Evolutionary conservation across 2,888 invertebrate species (phyloP).

Genomic region (Oithona nana): DNA sequence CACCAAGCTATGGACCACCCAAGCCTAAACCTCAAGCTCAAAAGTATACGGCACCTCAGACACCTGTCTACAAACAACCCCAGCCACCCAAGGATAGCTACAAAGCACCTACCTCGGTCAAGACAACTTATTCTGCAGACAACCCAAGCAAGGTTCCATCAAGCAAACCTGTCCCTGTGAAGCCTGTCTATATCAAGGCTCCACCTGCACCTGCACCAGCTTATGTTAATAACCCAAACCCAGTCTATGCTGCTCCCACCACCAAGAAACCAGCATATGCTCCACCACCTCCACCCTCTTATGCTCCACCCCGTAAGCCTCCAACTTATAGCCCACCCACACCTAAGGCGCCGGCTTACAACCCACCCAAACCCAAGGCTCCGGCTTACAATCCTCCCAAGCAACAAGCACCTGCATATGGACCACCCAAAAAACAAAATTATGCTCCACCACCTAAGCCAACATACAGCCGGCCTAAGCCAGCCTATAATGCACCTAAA

Average conservation of each 20-base stretch:
- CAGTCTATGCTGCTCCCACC: conserved; percentile 20
- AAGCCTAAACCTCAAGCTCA: neutral
- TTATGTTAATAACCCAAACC: conserved; percentile 21
- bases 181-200: conserved; percentile 23
- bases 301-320: neutral
- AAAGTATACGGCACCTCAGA: neutral
- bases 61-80: neutral
- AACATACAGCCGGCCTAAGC: conserved; percentile 5
- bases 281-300: conserved; percentile 4
- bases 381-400: neutral
- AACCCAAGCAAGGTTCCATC: too few relatives aligned
- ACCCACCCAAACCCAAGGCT: neutral
- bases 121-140: neutral
- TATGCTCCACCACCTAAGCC: conserved; percentile 15
- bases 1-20: neutral
- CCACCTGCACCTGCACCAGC: conserved; percentile 22
- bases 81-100: neutral
- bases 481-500: neutral
- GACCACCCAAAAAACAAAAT: conserved; percentile 16
- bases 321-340: neutral
- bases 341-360: neutral
- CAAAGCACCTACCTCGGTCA: neutral
- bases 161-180: too few relatives aligned
- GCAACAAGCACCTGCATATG: neutral
- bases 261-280: neutral